A percentile compares a stretch with the other conserved stretches of the same genome.
Conservation (phyloP, 2,797 vertebrate genomes). For the Poecilia wingei region DNA sequence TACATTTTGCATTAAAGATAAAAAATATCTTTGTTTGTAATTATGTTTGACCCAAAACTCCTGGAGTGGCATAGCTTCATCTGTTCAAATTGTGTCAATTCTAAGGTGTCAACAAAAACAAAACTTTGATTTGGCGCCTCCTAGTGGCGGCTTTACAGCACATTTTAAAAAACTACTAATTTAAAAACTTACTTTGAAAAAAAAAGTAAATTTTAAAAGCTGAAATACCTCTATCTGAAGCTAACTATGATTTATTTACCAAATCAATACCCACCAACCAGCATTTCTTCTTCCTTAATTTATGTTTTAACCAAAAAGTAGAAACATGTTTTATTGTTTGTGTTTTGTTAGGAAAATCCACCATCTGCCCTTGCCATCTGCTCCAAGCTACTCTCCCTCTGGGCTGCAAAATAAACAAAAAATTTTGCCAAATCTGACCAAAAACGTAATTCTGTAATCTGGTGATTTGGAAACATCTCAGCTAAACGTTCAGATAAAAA, state of each 20-base stretch:
- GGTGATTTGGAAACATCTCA: not conserved
- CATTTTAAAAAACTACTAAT: not conserved
- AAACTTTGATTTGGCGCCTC: conserved; percentile 25
- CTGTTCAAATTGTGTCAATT: not conserved
- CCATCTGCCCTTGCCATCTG: conserved; percentile 72
- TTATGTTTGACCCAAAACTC: too few relatives aligned
- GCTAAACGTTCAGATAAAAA: not conserved
- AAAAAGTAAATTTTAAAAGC: not conserved
- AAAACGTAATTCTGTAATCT: not conserved
- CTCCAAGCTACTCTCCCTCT: conserved; percentile 49
- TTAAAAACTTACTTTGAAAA: not conserved
- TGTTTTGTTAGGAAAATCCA: conserved; percentile 42
- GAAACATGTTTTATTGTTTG: conserved; percentile 43
- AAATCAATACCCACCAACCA: not conserved
- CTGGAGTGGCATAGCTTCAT: too few relatives aligned
- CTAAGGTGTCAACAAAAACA: not conserved
- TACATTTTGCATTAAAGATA: too few relatives aligned
- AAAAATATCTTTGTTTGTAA: too few relatives aligned
- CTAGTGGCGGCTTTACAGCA: conserved; percentile 1
- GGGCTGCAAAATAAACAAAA: conserved; percentile 32
- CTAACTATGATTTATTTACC: not conserved
- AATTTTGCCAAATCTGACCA: conserved; percentile 46
- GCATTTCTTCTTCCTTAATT: conserved; percentile 2
- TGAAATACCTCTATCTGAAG: not conserved
- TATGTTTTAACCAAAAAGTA: conserved; percentile 45